phyloP scores from a whole-genome alignment of 2,888 invertebrate species.

The Atethmia centrago region DNA sequence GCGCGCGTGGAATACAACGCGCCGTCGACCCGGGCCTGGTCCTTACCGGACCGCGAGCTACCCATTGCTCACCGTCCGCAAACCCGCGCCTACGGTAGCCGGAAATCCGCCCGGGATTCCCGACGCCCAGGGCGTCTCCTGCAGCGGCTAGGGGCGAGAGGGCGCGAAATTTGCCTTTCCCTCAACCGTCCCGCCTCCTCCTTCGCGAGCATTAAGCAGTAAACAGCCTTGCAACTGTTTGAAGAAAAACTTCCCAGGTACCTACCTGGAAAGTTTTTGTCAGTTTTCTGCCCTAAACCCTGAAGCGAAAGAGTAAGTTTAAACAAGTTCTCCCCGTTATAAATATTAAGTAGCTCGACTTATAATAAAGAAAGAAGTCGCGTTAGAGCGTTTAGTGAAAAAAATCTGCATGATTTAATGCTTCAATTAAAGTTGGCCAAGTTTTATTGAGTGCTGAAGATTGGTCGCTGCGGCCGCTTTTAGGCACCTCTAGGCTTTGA shows the following conservation, averaged over 20 bases:
- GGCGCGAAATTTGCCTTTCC: too few relatives aligned
- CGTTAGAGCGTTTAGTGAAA: slow-evolving; percentile 65
- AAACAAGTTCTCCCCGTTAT: slow-evolving; percentile 64
- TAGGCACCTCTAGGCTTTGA: slow-evolving; percentile 30
- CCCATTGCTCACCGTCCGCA: too few relatives aligned
- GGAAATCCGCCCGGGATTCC: too few relatives aligned
- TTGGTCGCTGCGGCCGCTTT: slow-evolving; percentile 29
- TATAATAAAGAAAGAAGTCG: slow-evolving; percentile 67
- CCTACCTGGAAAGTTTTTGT: slow-evolving; percentile 37
- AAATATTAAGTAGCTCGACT: slow-evolving; percentile 63
- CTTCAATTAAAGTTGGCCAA: slow-evolving; percentile 62
- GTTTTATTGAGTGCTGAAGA: slow-evolving; percentile 62
- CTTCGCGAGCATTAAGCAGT: too few relatives aligned
- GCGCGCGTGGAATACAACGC: too few relatives aligned
- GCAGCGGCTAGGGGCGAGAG: too few relatives aligned
- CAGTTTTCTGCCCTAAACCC: slow-evolving; percentile 33
- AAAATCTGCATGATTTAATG: slow-evolving; percentile 64
- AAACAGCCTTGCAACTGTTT: slow-evolving; percentile 37
- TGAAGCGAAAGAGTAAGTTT: slow-evolving; percentile 58
- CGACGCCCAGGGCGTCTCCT: too few relatives aligned
- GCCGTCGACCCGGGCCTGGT: too few relatives aligned
- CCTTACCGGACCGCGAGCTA: too few relatives aligned
- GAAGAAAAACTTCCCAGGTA: slow-evolving; percentile 39
- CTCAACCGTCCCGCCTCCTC: too few relatives aligned
- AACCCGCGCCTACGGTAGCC: too few relatives aligned